Percentiles rank a stretch among this genome's conserved stretches.
Evolutionary conservation across 2,888 invertebrate species (phyloP).

Genomic region (Lysandra bellargus): DNA sequence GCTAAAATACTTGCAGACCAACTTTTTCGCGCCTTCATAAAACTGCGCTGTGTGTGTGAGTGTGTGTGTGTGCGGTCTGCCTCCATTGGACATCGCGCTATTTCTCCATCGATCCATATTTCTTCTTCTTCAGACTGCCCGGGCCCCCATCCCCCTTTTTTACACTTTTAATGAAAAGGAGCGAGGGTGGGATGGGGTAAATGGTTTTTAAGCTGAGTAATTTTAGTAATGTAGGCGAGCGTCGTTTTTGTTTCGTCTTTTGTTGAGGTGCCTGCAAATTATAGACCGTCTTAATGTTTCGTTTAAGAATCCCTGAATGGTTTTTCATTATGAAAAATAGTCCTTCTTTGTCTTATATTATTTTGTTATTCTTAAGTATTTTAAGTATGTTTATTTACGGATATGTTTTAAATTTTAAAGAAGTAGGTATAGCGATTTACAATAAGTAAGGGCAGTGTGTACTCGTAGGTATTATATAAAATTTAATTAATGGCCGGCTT

Average conservation of each 20-base stretch:
- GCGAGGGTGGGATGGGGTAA: constrained; percentile 55
- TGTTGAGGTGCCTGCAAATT: constrained; percentile 40
- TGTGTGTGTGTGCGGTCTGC: constrained; percentile 72
- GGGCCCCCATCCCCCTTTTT: constrained; percentile 59
- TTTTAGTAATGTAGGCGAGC: constrained; percentile 61
- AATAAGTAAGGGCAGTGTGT: too few species aligned
- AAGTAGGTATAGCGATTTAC: too few species aligned
- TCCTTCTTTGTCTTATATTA: not conserved
- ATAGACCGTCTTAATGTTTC: constrained; percentile 29
- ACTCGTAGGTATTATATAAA: too few species aligned
- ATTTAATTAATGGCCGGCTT: too few species aligned
- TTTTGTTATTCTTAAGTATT: not conserved
- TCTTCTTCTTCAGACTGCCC: constrained; percentile 78
- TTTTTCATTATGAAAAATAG: not conserved
- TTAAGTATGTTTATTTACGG: not conserved
- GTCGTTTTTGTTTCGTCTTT: constrained; percentile 53
- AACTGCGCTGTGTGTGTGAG: constrained; percentile 42
- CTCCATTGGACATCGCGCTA: constrained; percentile 77
- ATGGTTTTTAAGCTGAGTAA: constrained; percentile 76
- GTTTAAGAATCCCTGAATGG: constrained; percentile 11
- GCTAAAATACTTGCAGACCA: not conserved
- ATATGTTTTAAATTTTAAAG: too few species aligned
- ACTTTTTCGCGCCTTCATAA: constrained; percentile 30
- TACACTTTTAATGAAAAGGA: constrained; percentile 79
- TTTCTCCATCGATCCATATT: constrained; percentile 82